These are phyloP conservation scores for Marmota monax DNA, from an alignment of 2,113 vertebrate genomes.

Conservation along the genomic window DNA sequence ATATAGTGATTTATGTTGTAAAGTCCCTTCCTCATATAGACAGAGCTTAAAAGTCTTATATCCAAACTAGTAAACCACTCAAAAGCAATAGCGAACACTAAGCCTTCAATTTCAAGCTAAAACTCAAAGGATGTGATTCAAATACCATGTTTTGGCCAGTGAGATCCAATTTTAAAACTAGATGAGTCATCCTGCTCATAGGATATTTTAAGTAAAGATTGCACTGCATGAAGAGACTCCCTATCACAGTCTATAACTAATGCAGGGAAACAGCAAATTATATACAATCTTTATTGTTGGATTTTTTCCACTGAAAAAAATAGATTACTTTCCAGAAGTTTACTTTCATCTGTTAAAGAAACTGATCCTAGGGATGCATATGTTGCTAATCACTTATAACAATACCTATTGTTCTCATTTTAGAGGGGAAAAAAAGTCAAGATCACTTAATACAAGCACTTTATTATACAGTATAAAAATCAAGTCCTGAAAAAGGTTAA, in stretches of 20 bases:
- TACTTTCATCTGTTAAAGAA: constrained; percentile 38
- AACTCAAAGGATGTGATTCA: constrained; percentile 52
- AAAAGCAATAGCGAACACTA: constrained; percentile 11
- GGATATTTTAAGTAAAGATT: constrained; percentile 58
- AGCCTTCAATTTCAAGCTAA: constrained; percentile 69
- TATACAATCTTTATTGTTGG: neutral
- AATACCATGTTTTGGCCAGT: neutral
- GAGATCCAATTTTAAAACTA: constrained; percentile 64
- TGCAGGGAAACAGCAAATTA: neutral
- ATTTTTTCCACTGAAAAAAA: constrained; percentile 53
- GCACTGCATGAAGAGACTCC: neutral
- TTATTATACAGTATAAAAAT: neutral
- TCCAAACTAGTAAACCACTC: constrained; percentile 20
- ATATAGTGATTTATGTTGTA: neutral
- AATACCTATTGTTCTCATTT: constrained; percentile 9
- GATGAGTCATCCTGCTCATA: neutral
- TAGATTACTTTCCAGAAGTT: constrained; percentile 5
- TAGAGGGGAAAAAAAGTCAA: neutral
- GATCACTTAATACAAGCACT: neutral
- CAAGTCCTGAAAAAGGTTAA: neutral
- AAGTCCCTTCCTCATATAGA: constrained; percentile 22
- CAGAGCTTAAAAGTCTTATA: constrained; percentile 36
- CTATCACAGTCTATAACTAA: neutral
- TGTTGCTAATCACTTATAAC: constrained; percentile 6
- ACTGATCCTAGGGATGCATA: neutral